Evolutionary conservation across 2,113 vertebrate genomes (phyloP).

Genomic region (Bettongia penicillata): DNA sequence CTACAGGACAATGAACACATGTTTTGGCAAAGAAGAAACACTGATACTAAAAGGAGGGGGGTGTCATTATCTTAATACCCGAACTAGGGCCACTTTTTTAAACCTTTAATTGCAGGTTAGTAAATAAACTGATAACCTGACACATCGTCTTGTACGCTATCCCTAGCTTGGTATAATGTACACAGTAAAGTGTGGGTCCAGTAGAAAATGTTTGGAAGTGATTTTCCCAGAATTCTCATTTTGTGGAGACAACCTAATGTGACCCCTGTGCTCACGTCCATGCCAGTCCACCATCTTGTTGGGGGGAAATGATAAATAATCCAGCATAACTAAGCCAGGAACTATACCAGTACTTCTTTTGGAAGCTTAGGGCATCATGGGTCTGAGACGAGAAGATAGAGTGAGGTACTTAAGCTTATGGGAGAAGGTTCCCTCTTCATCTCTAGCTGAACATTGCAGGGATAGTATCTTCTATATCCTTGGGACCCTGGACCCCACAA

Average conservation of each 20-base stretch:
- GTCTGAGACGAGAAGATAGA: not conserved
- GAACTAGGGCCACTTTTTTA: conserved; percentile 48
- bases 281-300: not conserved
- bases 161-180: conserved; percentile 33
- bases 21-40: conserved; percentile 50
- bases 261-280: not conserved
- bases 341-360: not conserved
- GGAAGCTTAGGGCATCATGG: not conserved
- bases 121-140: conserved; percentile 24
- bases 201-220: not conserved
- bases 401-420: not conserved
- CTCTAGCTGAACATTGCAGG: not conserved
- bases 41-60: conserved; percentile 29
- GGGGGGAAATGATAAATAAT: not conserved
- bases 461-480: not conserved
- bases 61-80: conserved; percentile 61
- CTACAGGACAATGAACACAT: conserved; percentile 32
- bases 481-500: not conserved
- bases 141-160: conserved; percentile 58
- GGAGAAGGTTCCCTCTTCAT: not conserved
- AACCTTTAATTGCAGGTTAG: not conserved
- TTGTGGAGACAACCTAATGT: not conserved
- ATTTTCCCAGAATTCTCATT: not conserved
- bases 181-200: conserved; percentile 44
- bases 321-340: not conserved